Percentiles rank a stretch among this genome's conserved stretches.
These are phyloP conservation scores for Turnix velox DNA, from an alignment of 2,113 vertebrate species.

Conservation along the genomic window DNA sequence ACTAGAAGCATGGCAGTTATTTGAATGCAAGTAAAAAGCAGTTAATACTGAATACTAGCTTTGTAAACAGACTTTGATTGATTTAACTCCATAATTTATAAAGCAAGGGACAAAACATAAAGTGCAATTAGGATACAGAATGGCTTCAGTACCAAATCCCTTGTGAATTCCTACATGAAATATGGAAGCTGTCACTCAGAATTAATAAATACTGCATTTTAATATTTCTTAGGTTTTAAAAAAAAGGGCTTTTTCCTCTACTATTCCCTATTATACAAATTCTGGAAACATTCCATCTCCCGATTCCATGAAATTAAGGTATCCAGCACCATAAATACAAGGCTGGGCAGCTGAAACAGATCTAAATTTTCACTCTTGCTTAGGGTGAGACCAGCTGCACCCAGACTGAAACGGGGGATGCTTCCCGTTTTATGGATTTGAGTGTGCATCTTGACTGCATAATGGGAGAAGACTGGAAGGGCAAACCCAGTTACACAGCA, in stretches of 20 bases:
- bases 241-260: neutral
- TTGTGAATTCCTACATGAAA: neutral
- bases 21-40: neutral
- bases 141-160: neutral
- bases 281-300: neutral
- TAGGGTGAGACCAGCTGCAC: neutral
- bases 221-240: neutral
- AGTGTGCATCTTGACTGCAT: rapidly evolving
- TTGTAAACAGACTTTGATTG: constrained; percentile 9
- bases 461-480: neutral
- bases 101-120: neutral
- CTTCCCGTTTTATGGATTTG: neutral
- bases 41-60: neutral
- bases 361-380: neutral
- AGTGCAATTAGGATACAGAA: neutral
- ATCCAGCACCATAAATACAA: neutral
- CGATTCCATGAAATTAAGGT: neutral
- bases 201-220: neutral
- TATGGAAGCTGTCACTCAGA: neutral
- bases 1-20: neutral
- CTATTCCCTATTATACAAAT: neutral
- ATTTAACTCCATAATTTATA: neutral
- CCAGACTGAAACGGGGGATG: neutral
- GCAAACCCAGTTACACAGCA: neutral
- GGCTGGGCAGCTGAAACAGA: neutral